A percentile compares a stretch with the other conserved stretches of the same genome.
phyloP scores from a whole-genome alignment of 2,797 vertebrate species.

The Brotula barbata region DNA sequence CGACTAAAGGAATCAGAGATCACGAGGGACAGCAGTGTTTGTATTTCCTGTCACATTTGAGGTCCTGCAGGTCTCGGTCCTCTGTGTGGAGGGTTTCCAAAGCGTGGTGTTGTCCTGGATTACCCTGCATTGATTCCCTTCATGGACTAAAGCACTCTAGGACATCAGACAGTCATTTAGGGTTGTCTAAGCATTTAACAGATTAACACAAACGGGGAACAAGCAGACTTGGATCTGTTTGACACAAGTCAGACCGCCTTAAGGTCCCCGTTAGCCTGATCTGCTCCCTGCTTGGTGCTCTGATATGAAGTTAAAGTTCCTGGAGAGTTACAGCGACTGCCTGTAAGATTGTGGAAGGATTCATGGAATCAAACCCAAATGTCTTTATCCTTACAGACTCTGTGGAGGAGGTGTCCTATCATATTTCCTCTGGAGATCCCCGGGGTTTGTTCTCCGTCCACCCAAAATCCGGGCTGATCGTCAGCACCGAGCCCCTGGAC shows the following conservation, averaged over 20 bases:
- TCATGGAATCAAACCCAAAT: no score
- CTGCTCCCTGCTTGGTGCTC: constrained; percentile 33
- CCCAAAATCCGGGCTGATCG: constrained; percentile 83
- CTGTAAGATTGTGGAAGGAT: constrained; percentile 4
- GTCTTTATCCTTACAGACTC: constrained; percentile 72
- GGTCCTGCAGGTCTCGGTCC: background rate
- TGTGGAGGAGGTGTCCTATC: constrained; percentile 80
- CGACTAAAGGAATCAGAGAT: no score
- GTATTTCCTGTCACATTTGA: no score
- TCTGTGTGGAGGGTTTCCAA: no score
- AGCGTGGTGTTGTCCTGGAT: constrained; percentile 37
- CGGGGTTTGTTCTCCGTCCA: constrained; percentile 83
- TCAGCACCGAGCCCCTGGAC: constrained; percentile 81
- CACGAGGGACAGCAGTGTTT: no score
- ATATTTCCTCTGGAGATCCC: constrained; percentile 87
- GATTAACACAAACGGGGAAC: constrained; percentile 63
- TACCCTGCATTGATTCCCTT: constrained; percentile 16
- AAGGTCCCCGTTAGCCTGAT: constrained; percentile 37
- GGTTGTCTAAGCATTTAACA: constrained; percentile 68
- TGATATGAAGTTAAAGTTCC: constrained; percentile 26
- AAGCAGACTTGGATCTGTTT: constrained; percentile 32
- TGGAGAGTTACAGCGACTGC: constrained; percentile 53
- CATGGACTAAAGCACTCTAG: constrained; percentile 22
- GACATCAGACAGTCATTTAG: constrained; percentile 68
- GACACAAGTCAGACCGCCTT: constrained; percentile 12